Base-by-base conservation (phyloP, 2,797 vertebrate genomes). In the Channa striata region DNA sequence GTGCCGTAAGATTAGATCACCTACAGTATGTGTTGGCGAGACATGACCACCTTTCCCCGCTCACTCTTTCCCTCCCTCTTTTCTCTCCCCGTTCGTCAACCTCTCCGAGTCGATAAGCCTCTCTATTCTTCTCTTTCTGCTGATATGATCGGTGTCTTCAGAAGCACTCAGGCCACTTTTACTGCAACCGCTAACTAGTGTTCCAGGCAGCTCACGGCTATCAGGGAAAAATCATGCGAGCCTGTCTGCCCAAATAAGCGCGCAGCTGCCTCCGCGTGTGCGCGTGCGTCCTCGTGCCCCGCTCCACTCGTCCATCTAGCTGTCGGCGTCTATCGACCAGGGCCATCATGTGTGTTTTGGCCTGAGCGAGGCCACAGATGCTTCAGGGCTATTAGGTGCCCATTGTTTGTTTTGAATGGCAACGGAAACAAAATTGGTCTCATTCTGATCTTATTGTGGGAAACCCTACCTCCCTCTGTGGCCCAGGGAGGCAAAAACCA, bases 331-430 rank as follows among this genome's bases (percentile, higher is more conserved):
- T 94, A 95, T 95, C 91, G 94, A 95, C 92, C 94, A 84, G 88
- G 81, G 80, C 84, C 92, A 91, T 90, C 78, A 87, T 89, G 89
- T 81, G 81, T 90, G 90, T 91, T 92, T 90, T 86, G 91, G 92
- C 82, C 81, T 13, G 76, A 85, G 83, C 72, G 76, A 87, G 90
- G 91, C 91, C 91, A 89, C 94, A 94, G 94, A 95, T 94, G 94
- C 93, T 89, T 75, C 78, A 78, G 84, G 90, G 91, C 94, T 94
- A 94, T 95, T 95, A 95, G 92, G 85, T 91, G 91, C 91, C 90
- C 91, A 94, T 94, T 95, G 94, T 95, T 95, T 95, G 94, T 95
- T 95, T 95, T 94, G 93, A 94, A 95, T 93, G 93, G 93, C 92
- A 93, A 93, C 92, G 89, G 93, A 94, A 94, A 94, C 91, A 91